Base-by-base conservation (phyloP, 1,140 invertebrate species). In the Platyscapa corneri region DNA sequence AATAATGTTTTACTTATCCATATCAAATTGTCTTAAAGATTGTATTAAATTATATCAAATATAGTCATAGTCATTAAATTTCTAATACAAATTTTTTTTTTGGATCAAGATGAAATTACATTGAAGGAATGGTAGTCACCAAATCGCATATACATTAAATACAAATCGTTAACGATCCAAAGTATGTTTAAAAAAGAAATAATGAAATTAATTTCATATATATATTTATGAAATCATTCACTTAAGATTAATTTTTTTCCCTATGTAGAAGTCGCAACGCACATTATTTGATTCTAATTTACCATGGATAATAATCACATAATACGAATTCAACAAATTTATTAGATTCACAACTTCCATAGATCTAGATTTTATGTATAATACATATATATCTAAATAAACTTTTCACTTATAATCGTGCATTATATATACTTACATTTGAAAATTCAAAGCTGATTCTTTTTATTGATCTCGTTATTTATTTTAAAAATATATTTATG, bases 211-310 rank as follows among this genome's bases (percentile, higher is more conserved):
- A 67, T 72, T 81, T 72, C 79, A 70, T 81, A 81, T 14, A 67
- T 49, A 65, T 67, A 39, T 80, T 81, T 81, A 81, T 72, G 64
- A 72, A 81, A 81, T 72, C 20, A 49, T n/a, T 70, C 32, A 81
- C 42, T 6, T 81, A 70, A 81, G 37, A 70, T 10, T 70, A 81
- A 70, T 49, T 49, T n/a, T 16, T 37, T 7, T 65, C 65, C 60
- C 67, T 42, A 30, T 42, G 20, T 80, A 80, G 78, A 42, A 65
- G 60, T 42, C 23, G 14, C 67, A 80, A 80, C 34, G 18, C 12
- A 42, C 78, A 65, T 80, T 42, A 39, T 80, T 42, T 67, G 60
- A n/a, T 42, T 80, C 65, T 65, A 30, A 2, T 32, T 67, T 65
- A 64, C 53, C 27, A 27, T 42, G 7, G 10, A 14, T 42, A 74